Base-by-base conservation (phyloP, 2,797 vertebrate species). In the Dicrostonyx torquatus region DNA sequence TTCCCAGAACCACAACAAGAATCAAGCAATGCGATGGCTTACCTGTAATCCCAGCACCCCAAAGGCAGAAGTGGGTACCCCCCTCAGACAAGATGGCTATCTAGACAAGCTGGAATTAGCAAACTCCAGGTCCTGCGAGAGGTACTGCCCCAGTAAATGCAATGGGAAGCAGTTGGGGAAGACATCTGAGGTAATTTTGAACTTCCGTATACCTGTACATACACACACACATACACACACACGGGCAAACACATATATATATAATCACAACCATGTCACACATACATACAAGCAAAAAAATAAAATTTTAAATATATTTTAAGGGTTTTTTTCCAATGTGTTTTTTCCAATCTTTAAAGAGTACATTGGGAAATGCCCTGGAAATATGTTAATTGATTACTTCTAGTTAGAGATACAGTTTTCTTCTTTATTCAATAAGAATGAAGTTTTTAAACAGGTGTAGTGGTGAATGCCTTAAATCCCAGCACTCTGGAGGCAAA, bases 361-460 rank as follows among this genome's bases (percentile, higher is more conserved):
- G 11, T 10, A 7, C 3, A 20, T 31, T 58, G n/a, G 78, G 83
- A 83, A 87, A 45, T 72, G 24, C 3, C 48, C 7, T 73, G 18
- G 24, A 60, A 87, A 89, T 89, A 77, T 20, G 68, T 70, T 89
- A 91, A 89, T 29, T 89, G 40, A 12, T n/a, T 95, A 53, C 15
- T 87, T 93, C 66, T 58, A 18, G 3, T 72, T n/a, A 13, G 43
- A 68, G 64, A 75, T 10, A 64, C 70, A 40, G 6, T 60, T 93
- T 72, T 62, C 43, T 60, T 72, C 37, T 86, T 93, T 68, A 76
- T 64, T 85, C 60, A 66, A 13, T 50, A 22, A 83, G 1, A 93
- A 55, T 50, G n/a, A 62, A 68, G 43, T n/a, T 68, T 83, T 48
- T 50, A 68, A 50, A 31, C 82, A 66, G 12, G 43, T n/a, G 12